These are phyloP conservation scores for Eupeodes latifasciatus DNA, from an alignment of 2,888 invertebrate genomes.

Conservation along the genomic window DNA sequence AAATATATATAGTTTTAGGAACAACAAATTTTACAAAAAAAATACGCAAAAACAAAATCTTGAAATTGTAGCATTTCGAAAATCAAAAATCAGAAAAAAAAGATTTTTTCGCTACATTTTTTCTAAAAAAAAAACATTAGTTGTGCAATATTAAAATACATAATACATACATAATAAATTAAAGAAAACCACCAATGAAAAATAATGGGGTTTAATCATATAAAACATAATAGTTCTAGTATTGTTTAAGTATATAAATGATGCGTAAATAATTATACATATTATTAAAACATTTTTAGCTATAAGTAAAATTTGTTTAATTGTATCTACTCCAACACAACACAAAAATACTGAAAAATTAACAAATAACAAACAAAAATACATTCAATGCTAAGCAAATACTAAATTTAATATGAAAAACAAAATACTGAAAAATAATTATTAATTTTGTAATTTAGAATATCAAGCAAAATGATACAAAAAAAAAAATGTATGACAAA, in stretches of 20 bases:
- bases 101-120: not conserved
- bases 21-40: conserved; percentile 57
- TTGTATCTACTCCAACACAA: conserved; percentile 31
- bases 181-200: conserved; percentile 1
- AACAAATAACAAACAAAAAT: conserved; percentile 19
- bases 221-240: conserved; percentile 45
- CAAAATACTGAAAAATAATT: conserved; percentile 42
- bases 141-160: conserved; percentile 55
- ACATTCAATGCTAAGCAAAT: conserved; percentile 23
- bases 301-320: conserved; percentile 54
- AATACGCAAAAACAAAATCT: not conserved
- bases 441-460: conserved; percentile 68
- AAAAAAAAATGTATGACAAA: conserved; percentile 25
- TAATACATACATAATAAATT: too few species aligned
- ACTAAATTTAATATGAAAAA: conserved; percentile 13
- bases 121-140: not conserved
- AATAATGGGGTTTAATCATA: conserved; percentile 17
- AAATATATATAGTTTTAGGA: conserved; percentile 36
- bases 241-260: conserved; percentile 41
- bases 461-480: conserved; percentile 41
- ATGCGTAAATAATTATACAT: conserved; percentile 54
- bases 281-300: not conserved
- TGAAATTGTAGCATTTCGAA: not conserved
- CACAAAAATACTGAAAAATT: not conserved
- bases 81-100: not conserved